Evolutionary conservation across 2,797 vertebrate species (phyloP).

Genomic region (Hydrolagus colliei): DNA sequence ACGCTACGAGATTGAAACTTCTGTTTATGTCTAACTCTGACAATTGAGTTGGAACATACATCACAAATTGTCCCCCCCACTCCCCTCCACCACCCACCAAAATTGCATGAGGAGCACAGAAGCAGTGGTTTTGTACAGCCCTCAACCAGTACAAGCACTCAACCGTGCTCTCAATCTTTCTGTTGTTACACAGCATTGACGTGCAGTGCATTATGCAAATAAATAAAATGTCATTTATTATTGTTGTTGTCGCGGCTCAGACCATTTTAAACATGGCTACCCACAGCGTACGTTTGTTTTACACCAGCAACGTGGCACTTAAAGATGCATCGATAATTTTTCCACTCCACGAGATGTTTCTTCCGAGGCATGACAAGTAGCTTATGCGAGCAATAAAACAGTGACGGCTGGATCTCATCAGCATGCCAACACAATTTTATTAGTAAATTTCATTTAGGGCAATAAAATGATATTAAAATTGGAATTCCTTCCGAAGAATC

Average conservation of each 20-base stretch:
- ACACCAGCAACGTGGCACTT: neutral
- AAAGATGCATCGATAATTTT: neutral
- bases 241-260: neutral
- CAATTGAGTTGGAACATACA: neutral
- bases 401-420: conserved; percentile 2
- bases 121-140: neutral
- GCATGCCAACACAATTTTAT: neutral
- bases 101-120: neutral
- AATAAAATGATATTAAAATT: conserved; percentile 24
- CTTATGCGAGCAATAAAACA: conserved; percentile 9
- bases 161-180: neutral
- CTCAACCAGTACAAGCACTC: neutral
- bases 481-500: conserved; percentile 21
- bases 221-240: no score
- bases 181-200: neutral
- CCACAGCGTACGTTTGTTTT: neutral
- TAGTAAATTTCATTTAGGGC: neutral
- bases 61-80: neutral
- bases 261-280: neutral
- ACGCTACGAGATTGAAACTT: neutral
- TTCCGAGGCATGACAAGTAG: neutral
- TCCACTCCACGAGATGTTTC: neutral
- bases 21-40: neutral
- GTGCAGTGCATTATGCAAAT: neutral
- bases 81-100: no score